Evolutionary conservation across 2,797 vertebrate species (phyloP).

Genomic region (Silurus lanzhouensis): DNA sequence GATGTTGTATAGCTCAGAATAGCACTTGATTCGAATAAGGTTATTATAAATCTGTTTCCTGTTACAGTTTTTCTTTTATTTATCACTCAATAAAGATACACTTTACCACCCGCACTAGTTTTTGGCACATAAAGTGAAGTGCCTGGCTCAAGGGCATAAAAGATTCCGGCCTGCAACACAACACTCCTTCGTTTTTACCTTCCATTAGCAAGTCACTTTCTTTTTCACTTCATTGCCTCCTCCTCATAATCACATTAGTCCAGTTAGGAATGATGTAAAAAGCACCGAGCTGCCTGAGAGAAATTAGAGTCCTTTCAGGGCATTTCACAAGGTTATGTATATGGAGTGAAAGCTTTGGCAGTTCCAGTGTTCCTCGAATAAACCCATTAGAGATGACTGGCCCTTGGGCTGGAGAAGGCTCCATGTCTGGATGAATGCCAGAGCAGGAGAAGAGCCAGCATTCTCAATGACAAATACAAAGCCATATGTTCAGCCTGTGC

Average conservation of each 20-base stretch:
- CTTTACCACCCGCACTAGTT: not conserved
- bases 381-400: slow-evolving; percentile 43
- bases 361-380: slow-evolving; percentile 20
- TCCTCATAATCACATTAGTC: slow-evolving; percentile 1
- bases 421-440: slow-evolving; percentile 41
- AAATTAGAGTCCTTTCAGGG: slow-evolving; percentile 7
- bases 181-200: not conserved
- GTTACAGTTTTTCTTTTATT: not conserved
- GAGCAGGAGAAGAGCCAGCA: slow-evolving; percentile 43
- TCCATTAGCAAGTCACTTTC: slow-evolving; percentile 11
- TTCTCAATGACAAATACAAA: slow-evolving; percentile 53
- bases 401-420: slow-evolving; percentile 22
- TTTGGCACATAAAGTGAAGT: slow-evolving; percentile 18
- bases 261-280: not conserved
- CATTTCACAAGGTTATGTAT: slow-evolving; percentile 14
- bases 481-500: slow-evolving; percentile 49
- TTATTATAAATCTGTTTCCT: not conserved
- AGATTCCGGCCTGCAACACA: slow-evolving; percentile 11
- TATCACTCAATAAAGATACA: slow-evolving; percentile 1
- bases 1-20: not conserved
- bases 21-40: too few species aligned
- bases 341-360: not conserved
- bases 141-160: not conserved
- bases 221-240: slow-evolving; percentile 15
- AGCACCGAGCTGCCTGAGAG: not conserved